Evolutionary conservation across 2,113 vertebrate species (phyloP).

Genomic region (Macaca mulatta): DNA sequence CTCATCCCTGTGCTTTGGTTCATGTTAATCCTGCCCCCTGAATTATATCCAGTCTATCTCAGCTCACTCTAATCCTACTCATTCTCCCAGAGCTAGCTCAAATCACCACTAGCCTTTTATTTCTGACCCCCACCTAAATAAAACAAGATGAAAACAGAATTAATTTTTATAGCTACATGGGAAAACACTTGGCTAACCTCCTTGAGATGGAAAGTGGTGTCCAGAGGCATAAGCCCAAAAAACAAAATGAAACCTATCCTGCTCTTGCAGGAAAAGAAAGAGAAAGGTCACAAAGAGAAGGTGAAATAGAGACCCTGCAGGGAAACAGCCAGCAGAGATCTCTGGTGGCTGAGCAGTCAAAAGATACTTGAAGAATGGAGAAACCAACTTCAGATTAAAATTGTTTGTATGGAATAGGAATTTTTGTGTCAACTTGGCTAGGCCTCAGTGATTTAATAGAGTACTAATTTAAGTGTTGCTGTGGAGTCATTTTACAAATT

Average conservation of each 20-base stretch:
- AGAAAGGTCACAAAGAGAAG: neutral
- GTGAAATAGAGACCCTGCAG: neutral
- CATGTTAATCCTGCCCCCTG: neutral
- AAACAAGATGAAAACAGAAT: neutral
- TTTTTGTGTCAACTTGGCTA: neutral
- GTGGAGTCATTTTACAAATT: neutral
- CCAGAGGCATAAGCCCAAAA: neutral
- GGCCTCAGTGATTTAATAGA: neutral
- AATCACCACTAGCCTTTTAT: neutral
- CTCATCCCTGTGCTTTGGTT: neutral
- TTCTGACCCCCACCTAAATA: neutral
- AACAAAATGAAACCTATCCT: neutral
- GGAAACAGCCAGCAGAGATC: neutral
- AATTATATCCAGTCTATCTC: neutral
- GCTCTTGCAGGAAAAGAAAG: neutral
- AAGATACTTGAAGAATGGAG: neutral
- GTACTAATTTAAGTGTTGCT: neutral
- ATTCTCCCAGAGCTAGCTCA: neutral
- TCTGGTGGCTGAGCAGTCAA: neutral
- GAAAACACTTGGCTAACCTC: neutral
- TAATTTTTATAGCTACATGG: neutral
- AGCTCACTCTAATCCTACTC: neutral
- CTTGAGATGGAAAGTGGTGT: neutral
- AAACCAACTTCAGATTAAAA: neutral
- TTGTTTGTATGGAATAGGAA: neutral